phyloP scores from a whole-genome alignment of 2,888 invertebrate genomes.

The Crematogaster levior region DNA sequence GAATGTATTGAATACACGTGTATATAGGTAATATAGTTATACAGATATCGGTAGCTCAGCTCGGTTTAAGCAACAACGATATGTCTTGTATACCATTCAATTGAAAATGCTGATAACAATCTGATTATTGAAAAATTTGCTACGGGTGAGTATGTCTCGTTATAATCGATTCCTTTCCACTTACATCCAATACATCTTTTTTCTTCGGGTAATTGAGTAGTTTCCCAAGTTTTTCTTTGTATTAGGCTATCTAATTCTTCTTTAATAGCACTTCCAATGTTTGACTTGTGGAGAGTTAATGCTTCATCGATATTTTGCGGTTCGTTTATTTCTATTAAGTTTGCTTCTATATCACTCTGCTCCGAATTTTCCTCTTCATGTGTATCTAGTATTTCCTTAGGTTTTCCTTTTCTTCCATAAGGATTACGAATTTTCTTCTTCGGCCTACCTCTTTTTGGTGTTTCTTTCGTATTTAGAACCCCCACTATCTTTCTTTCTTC shows the following conservation, averaged over 20 bases:
- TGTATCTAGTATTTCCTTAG: background rate
- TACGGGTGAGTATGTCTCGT: slow-evolving; percentile 14
- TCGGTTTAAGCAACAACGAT: no score
- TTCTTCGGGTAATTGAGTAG: background rate
- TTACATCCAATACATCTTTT: background rate
- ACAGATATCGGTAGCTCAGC: no score
- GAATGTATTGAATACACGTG: no score
- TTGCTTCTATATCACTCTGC: background rate
- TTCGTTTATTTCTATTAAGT: background rate
- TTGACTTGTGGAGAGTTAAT: background rate
- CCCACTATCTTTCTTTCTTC: background rate
- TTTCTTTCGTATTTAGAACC: background rate
- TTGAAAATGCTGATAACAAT: background rate
- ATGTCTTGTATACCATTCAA: background rate
- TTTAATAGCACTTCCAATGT: background rate
- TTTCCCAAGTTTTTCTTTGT: background rate
- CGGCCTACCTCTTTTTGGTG: background rate
- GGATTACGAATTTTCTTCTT: background rate
- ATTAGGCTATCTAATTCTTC: slow-evolving; percentile 10
- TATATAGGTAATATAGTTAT: no score
- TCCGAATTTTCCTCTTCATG: background rate
- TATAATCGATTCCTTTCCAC: slow-evolving; percentile 24
- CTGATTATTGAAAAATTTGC: slow-evolving; percentile 7
- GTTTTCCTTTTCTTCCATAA: slow-evolving; percentile 31
- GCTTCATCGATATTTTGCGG: background rate